Base-by-base conservation (phyloP, 2,888 invertebrate species). In the Eutolmus rufibarbis region DNA sequence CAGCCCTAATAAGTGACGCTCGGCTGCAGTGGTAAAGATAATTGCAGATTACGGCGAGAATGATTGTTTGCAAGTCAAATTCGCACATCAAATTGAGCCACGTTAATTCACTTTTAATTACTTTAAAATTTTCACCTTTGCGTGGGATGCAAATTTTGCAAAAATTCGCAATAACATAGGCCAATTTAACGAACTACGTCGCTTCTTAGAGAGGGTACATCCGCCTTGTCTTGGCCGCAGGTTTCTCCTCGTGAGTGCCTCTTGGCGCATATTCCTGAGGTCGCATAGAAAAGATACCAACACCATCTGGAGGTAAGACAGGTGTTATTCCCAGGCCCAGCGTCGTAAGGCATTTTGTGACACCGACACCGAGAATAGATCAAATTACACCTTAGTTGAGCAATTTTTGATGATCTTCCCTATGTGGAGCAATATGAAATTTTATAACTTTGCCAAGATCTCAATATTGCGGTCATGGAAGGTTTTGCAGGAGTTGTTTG, bases 351-450 rank as follows among this genome's bases (percentile, higher is more conserved):
- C 14, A 66, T 66, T 66, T 66, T 28, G 66, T 19, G 23, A 23
- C 28, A 19, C 23, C 66, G 66, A 28, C 12, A 9, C 9, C 66
- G 9, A 66, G 66, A 28, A 23, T 2, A 66, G 66, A 66, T 66
- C 28, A 23, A 66, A 23, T 66, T 66, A 28, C 66, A 66, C 7
- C 7, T 28, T 1, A 23, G 23, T 66, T 79, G 31, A 51, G 79
- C 28, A 79, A 79, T 51, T 28, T 40, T 43, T n/a, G 78, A 43
- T 43, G 79, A 28, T 79, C 51, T 79, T 16, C 79, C 79, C 46
- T n/a, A 79, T 51, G 28, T 79, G 31, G 79, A 43, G 43, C 78
- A 78, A 78, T 23, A 79, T 79, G 79, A 51, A 51, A 79, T 79
- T 79, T 28, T 51, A 79, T 46, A 79, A 4, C 28, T 79, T 46